Evolutionary conservation across 2,888 invertebrate species (phyloP).

Genomic region (Alentia gelatinosa): DNA sequence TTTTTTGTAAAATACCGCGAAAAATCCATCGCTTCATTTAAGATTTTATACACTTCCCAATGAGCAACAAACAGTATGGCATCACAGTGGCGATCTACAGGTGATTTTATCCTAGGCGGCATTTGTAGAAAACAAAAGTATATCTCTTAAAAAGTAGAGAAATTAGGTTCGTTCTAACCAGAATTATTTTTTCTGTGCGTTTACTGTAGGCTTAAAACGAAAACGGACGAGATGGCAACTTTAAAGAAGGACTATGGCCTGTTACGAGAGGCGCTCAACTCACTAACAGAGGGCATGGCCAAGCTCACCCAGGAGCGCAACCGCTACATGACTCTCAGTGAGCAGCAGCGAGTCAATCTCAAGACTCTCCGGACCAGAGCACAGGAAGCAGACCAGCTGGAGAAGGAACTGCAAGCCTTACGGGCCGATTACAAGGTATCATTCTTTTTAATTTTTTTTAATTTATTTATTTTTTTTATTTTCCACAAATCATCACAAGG

Average conservation of each 20-base stretch:
- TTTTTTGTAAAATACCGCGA: no score
- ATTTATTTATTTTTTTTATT: no score
- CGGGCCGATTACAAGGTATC: constrained; percentile 11
- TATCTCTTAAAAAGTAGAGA: no score
- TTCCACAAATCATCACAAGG: no score
- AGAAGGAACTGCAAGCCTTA: neutral
- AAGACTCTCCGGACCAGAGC: neutral
- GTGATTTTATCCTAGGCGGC: no score
- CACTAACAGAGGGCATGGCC: neutral
- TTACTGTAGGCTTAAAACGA: neutral
- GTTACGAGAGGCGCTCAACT: neutral
- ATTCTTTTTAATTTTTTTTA: neutral
- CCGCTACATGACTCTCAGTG: neutral
- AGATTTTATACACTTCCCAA: no score
- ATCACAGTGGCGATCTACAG: no score
- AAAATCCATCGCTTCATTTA: no score
- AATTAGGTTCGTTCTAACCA: no score
- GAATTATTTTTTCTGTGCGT: no score
- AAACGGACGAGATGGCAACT: neutral
- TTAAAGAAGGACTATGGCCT: neutral
- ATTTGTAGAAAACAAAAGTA: no score
- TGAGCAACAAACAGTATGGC: no score
- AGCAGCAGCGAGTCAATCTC: neutral
- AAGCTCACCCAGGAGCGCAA: neutral
- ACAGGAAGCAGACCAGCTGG: neutral